Conservation (phyloP, 2,113 vertebrate genomes). For the Lutjanus erythropterus region DNA sequence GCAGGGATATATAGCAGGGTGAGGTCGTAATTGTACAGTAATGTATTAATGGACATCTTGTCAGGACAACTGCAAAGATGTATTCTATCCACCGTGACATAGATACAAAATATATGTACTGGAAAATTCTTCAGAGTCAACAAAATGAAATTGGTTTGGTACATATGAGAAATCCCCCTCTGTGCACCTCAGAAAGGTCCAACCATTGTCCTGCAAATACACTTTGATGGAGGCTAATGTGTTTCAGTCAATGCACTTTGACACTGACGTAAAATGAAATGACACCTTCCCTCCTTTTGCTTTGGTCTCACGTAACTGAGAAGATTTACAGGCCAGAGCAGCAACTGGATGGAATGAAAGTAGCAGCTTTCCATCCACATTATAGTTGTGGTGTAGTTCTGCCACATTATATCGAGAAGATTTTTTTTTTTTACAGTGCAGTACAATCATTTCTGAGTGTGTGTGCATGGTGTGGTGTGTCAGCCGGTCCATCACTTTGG, state of each 20-base stretch:
- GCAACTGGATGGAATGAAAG: background rate
- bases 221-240: slow-evolving; percentile 23
- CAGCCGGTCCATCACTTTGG: no score
- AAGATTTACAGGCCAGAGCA: background rate
- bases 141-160: background rate
- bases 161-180: background rate
- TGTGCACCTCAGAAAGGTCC: background rate
- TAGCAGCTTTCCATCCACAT: background rate
- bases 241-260: slow-evolving; percentile 20
- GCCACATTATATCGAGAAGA: no score
- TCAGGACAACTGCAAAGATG: background rate
- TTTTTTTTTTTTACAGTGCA: no score
- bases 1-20: background rate
- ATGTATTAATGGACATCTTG: background rate
- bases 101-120: no score
- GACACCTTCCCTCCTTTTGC: background rate
- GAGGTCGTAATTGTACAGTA: background rate
- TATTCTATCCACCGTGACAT: background rate
- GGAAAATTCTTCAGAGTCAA: background rate
- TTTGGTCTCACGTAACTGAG: background rate
- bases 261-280: slow-evolving; percentile 20
- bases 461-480: no score
- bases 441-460: no score
- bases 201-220: background rate
- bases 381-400: no score